Base-by-base conservation (phyloP, 2,113 vertebrate species). In the Hiodon tergisus region DNA sequence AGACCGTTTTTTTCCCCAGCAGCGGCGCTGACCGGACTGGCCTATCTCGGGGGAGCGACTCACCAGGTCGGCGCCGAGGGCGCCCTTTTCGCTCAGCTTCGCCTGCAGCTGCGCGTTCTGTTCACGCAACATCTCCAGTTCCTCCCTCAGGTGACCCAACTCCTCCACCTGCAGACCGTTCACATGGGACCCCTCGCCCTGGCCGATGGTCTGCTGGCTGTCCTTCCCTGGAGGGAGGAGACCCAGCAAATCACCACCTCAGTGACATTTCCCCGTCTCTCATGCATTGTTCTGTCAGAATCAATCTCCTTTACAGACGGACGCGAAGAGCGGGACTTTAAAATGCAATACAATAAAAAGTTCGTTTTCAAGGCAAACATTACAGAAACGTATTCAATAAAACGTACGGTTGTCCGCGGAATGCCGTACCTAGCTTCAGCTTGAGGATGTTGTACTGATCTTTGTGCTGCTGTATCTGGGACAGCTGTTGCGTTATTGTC, bases 391-490 rank as follows among this genome's bases (percentile, higher is more conserved):
- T 31, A 31, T 31, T 31, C 31, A 31, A 31, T 31, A 31, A 31
- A 31, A 31, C 31, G 31, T 67, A 67, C 5, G 13, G 7, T 48
- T 67, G 6, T 9, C 66, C 11, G 7, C 2, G 11, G 5, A 1
- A 6, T 73, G 2, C 60, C 81, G 46, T 86, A 98, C 97, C 97
- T 78, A 98, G 83, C 79, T 97, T 98, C 5, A 98, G 89, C 88
- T 98, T 98, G 67, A 98, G 94, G 81, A 98, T 92, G 85, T 98
- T 98, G 80, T 98, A 98, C 50, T 98, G 97, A 84, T 99, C 97
- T 81, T 97, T 98, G 75, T 98, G 96, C 83, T 98, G 97, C 67
- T 97, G 96, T 83, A 99, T 98, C 90, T 98, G 96, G 0, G 94
- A 90, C 4, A 90, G 83, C 78, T 99, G 97, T 79, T 98, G 96